phyloP scores from a whole-genome alignment of 2,113 vertebrate species.

The Promerops cafer region DNA sequence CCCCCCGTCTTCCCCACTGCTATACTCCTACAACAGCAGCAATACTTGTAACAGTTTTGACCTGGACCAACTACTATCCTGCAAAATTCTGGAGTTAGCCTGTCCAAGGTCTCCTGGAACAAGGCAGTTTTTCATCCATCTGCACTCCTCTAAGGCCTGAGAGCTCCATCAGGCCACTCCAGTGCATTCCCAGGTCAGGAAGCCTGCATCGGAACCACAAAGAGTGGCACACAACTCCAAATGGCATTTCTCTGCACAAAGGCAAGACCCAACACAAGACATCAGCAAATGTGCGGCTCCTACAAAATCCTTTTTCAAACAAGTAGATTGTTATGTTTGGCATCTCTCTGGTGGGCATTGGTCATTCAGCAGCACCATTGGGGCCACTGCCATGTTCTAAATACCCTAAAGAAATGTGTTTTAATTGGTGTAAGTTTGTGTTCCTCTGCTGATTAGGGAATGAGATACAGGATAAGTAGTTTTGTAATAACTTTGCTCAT shows the following conservation, averaged over 20 bases:
- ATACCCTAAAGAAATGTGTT: background rate
- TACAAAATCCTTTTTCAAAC: background rate
- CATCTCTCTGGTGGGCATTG: background rate
- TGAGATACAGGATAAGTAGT: background rate
- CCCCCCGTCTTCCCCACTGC: background rate
- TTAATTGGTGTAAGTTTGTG: background rate
- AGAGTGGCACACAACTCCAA: background rate
- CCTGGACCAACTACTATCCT: background rate
- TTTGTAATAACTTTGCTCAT: background rate
- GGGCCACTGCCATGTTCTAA: accelerated
- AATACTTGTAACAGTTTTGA: background rate
- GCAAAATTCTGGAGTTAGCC: background rate
- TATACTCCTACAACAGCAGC: background rate
- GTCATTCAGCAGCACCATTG: background rate
- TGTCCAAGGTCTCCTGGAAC: too few species aligned
- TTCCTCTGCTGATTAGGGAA: background rate
- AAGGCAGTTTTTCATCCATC: background rate
- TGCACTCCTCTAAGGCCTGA: background rate
- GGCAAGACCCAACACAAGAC: accelerated
- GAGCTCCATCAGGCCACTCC: background rate
- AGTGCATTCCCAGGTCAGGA: background rate
- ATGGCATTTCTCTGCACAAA: background rate
- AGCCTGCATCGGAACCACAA: background rate
- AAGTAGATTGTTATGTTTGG: background rate
- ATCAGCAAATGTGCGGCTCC: accelerated